Conservation (phyloP, 1,140 invertebrate genomes). For the Drusus annulatus region DNA sequence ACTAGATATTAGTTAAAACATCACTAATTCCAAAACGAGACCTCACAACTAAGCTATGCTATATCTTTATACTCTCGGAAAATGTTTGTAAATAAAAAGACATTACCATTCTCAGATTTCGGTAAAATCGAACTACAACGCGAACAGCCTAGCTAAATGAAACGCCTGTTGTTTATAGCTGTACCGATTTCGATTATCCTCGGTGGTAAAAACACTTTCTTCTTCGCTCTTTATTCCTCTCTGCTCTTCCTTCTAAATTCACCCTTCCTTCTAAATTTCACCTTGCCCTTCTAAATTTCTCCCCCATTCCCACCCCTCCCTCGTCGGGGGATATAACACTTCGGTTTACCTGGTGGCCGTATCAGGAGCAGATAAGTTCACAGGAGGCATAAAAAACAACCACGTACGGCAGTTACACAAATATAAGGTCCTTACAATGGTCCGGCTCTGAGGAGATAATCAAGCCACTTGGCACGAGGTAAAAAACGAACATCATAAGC, state of each 20-base stretch:
- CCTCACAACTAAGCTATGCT: no score
- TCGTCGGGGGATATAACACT: conserved; percentile 26
- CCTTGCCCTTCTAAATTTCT: no score
- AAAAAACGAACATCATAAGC: conserved; percentile 6
- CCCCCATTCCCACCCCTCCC: background rate
- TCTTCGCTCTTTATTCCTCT: conserved; percentile 24
- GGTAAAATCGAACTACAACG: conserved; percentile 2
- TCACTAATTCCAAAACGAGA: no score
- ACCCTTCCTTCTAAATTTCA: no score
- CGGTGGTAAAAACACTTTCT: conserved; percentile 42
- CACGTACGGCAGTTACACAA: conserved; percentile 36
- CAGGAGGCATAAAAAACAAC: conserved; percentile 39
- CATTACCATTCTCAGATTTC: background rate
- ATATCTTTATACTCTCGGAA: no score
- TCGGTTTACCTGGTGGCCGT: conserved; percentile 36
- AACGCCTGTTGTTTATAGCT: conserved; percentile 45
- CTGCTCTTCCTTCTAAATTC: conserved; percentile 30
- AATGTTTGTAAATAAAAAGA: background rate
- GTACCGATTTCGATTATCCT: conserved; percentile 49
- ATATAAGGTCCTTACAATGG: conserved; percentile 26
- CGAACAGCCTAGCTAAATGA: conserved; percentile 37
- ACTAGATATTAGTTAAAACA: no score
- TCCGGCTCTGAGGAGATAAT: conserved; percentile 6
- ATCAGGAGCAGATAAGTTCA: conserved; percentile 40
- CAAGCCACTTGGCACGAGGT: conserved; percentile 20